A percentile compares a stretch with the other conserved stretches of the same genome.
These are phyloP conservation scores for Gymnoscopelus braueri DNA, from an alignment of 2,797 vertebrate species.

Conservation along the genomic window DNA sequence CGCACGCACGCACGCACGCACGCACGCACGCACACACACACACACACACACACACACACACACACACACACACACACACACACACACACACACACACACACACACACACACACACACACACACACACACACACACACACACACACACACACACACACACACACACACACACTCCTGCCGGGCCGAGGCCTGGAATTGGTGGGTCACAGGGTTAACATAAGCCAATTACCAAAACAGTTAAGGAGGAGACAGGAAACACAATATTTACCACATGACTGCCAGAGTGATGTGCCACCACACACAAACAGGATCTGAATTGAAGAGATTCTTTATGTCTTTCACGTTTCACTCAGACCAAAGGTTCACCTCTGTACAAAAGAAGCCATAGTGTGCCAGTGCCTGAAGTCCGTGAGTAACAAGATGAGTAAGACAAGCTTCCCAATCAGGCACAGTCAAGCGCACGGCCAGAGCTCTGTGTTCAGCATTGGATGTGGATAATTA, in stretches of 20 bases:
- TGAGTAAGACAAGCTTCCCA: too few relatives aligned
- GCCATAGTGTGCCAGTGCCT: too few relatives aligned
- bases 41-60: background rate
- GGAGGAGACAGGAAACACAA: constrained; percentile 84
- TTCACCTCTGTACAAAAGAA: too few relatives aligned
- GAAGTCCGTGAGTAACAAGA: too few relatives aligned
- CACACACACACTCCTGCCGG: constrained; percentile 17
- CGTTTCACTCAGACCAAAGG: too few relatives aligned
- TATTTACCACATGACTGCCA: constrained; percentile 83
- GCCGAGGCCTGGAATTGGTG: constrained; percentile 60
- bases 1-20: too few relatives aligned
- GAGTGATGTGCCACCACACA: constrained; percentile 73
- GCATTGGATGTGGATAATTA: too few relatives aligned
- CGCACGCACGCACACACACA: too few relatives aligned
- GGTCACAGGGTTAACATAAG: constrained; percentile 85
- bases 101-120: background rate
- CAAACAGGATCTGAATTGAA: constrained; percentile 13
- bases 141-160: constrained; percentile 21
- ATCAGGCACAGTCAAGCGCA: too few relatives aligned
- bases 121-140: constrained; percentile 21
- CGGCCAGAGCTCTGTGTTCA: too few relatives aligned
- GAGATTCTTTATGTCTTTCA: constrained; percentile 18
- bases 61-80: background rate
- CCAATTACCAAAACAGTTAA: constrained; percentile 86
- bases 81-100: constrained; percentile 11